Evolutionary conservation across 2,888 invertebrate species (phyloP).

Genomic region (Allacma fusca): DNA sequence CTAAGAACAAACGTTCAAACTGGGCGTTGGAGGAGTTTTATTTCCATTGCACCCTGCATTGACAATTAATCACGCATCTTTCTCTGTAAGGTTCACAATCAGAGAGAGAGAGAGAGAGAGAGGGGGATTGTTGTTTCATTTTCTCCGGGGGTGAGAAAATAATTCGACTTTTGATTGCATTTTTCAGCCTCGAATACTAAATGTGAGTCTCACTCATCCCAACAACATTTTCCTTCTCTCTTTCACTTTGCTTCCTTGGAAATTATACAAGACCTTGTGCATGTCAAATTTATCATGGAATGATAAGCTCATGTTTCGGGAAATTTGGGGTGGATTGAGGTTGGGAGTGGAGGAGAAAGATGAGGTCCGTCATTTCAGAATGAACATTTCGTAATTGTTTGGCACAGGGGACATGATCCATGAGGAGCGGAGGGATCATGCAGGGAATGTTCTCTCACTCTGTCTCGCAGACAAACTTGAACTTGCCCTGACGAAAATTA

Average conservation of each 20-base stretch:
- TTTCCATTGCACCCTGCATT: background rate
- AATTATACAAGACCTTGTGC: background rate
- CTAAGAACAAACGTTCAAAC: background rate
- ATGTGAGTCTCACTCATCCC: too few species aligned
- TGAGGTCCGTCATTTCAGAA: background rate
- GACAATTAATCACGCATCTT: background rate
- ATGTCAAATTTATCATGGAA: background rate
- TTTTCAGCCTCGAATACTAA: background rate
- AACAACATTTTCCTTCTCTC: too few species aligned
- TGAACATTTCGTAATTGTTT: slow-evolving; percentile 20
- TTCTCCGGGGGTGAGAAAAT: background rate
- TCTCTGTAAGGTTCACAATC: too few species aligned
- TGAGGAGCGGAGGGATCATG: background rate
- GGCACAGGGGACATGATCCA: slow-evolving; percentile 19
- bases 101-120: background rate
- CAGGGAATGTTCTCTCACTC: background rate
- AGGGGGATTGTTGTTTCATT: background rate
- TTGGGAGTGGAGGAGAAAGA: background rate
- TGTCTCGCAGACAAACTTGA: slow-evolving; percentile 18
- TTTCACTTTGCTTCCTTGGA: too few species aligned
- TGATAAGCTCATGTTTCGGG: background rate
- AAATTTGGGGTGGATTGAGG: background rate
- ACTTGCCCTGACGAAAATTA: slow-evolving; percentile 29
- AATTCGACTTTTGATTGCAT: background rate
- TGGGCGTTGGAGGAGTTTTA: background rate